These are phyloP conservation scores for Lasioglossum lativentre DNA, from an alignment of 2,888 invertebrate species.

Conservation along the genomic window DNA sequence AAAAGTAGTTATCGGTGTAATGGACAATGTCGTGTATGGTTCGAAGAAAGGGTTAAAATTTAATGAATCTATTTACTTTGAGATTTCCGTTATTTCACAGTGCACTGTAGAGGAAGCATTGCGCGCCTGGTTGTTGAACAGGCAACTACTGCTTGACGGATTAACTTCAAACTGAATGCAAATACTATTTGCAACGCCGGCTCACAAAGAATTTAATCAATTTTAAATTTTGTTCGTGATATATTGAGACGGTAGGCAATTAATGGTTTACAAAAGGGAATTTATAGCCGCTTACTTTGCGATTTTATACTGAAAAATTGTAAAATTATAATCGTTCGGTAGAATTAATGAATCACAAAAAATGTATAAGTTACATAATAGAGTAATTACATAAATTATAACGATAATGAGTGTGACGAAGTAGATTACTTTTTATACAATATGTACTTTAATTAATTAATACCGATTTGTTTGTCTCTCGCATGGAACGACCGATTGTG, in stretches of 20 bases:
- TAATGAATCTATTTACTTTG: background rate
- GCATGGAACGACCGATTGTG: background rate
- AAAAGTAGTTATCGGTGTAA: too few relatives aligned
- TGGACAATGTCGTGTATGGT: background rate
- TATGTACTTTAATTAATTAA: too few relatives aligned
- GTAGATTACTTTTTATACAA: too few relatives aligned
- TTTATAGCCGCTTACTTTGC: background rate
- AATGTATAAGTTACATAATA: background rate
- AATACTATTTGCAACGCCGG: background rate
- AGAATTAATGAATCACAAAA: background rate
- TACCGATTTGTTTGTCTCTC: too few relatives aligned
- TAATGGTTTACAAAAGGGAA: background rate
- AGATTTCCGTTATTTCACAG: background rate
- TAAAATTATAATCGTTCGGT: background rate
- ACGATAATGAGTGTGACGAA: too few relatives aligned
- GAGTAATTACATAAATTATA: too few relatives aligned
- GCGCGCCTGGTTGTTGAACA: background rate
- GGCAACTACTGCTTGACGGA: background rate
- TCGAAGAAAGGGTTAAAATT: background rate
- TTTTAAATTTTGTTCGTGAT: background rate
- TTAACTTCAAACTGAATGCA: slow-evolving; percentile 6
- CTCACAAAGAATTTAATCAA: slow-evolving; percentile 1
- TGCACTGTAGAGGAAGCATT: background rate
- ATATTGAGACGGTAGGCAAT: background rate
- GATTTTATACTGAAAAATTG: background rate